These are phyloP conservation scores for Caenorhabditis drosophilae DNA, from an alignment of 2,888 invertebrate species.

Conservation along the genomic window DNA sequence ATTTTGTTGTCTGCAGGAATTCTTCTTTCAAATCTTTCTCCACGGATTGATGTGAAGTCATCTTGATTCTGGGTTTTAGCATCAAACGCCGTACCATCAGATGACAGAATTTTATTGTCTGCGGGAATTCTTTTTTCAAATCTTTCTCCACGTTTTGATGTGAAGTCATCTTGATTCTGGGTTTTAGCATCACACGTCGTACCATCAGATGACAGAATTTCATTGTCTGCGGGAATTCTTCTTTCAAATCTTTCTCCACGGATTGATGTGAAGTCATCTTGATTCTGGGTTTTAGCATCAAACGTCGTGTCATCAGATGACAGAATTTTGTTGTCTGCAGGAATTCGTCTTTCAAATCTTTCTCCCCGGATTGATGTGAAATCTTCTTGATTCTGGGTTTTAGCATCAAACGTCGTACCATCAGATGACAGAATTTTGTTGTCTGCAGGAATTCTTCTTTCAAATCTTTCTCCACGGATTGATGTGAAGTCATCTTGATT, in stretches of 20 bases:
- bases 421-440: neutral
- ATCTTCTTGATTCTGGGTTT: conserved; percentile 4
- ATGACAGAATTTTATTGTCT: neutral
- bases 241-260: conserved; percentile 1
- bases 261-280: neutral
- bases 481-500: conserved; percentile 1
- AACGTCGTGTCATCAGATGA: neutral
- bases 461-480: conserved; percentile 1
- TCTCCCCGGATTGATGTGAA: conserved; percentile 1
- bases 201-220: neutral
- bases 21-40: neutral
- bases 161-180: conserved; percentile 7
- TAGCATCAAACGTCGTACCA: neutral
- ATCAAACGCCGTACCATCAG: neutral
- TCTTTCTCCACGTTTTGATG: neutral
- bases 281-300: conserved; percentile 1
- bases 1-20: neutral
- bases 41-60: neutral
- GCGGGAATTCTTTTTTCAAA: neutral
- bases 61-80: conserved; percentile 2
- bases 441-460: neutral
- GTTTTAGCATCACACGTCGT: neutral
- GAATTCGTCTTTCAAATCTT: neutral
- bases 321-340: neutral
- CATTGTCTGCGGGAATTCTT: neutral